Evolutionary conservation across 1,140 invertebrate species (phyloP), one percentile per base, ranked within the genome.

Genomic region (Condylostylus longicornis): DNA sequence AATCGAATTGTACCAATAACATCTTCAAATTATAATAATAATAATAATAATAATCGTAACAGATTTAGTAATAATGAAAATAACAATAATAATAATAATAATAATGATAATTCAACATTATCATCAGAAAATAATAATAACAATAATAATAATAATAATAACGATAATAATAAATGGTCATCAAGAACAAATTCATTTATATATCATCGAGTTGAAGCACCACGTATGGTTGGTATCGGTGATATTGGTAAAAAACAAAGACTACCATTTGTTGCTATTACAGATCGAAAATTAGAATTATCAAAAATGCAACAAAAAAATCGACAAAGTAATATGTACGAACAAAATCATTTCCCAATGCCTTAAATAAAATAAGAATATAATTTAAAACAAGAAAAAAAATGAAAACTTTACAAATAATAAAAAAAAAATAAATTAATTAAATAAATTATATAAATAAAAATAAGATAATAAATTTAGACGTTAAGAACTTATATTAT

Each of bases 341-440:
- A 57, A 49, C 53, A 57, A 43, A 57, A 57, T 50, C 46, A 54
- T 51, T 57, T 44, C 48, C 51, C 54, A 42, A 49, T 56, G 54
- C 54, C 54, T 54, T 57, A 57, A 52, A n/a, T n/a, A n/a, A n/a
- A n/a, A n/a, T n/a, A n/a, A n/a, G n/a, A 46, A 32, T 12, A 27
- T 27, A 27, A 27, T n/a, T 36, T 22, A 14, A 27, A 3, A 31
- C 8, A 12, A 17, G 15, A 35, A 21, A 35, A 35, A 27, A 27
- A 27, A 8, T 5, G 14, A 27, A 27, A 27, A 27, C 8, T 5
- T 13, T 38, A 5, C 13, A 20, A 17, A 13, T 5, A 18, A 33
- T 12, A 14, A 20, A 27, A n/a, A n/a, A 27, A 27, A 27, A n/a
- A 27, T 27, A 27, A 27, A 27, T 27, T n/a, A 27, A 27, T 27